phyloP scores from a whole-genome alignment of 1,140 invertebrate species.

The Pinna nobilis region DNA sequence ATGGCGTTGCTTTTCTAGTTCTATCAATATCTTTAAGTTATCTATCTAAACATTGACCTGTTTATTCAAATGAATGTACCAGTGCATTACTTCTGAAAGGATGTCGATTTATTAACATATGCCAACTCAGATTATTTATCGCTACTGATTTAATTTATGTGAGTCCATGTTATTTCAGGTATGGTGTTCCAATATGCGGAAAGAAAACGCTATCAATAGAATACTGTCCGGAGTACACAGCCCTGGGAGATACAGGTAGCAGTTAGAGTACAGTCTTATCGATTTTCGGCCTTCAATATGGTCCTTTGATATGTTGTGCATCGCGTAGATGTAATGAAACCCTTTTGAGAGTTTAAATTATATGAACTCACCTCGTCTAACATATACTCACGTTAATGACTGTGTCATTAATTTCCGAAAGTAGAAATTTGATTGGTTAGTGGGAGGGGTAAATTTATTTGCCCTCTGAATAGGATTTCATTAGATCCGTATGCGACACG shows the following conservation, averaged over 20 bases:
- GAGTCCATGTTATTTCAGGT: constrained; percentile 66
- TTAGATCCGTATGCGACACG: too few species aligned
- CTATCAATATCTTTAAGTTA: background rate
- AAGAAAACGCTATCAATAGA: constrained; percentile 73
- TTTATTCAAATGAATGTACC: background rate
- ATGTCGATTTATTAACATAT: background rate
- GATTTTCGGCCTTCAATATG: too few species aligned
- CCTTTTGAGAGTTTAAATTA: too few species aligned
- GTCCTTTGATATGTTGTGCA: background rate
- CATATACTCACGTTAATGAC: too few species aligned
- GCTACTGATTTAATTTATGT: background rate
- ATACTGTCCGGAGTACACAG: constrained; percentile 74
- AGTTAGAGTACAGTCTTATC: too few species aligned
- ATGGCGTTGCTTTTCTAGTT: too few species aligned
- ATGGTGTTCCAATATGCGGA: constrained; percentile 76
- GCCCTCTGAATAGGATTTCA: too few species aligned
- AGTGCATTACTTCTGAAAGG: background rate
- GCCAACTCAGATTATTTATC: background rate
- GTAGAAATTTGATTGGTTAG: too few species aligned
- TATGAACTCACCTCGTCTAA: too few species aligned
- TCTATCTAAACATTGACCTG: background rate
- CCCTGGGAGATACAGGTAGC: constrained; percentile 74
- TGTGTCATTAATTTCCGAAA: too few species aligned
- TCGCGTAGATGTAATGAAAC: background rate
- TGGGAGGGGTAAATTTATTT: too few species aligned